Base-by-base conservation (phyloP, 2,113 vertebrate genomes). In the Pelecanus crispus region DNA sequence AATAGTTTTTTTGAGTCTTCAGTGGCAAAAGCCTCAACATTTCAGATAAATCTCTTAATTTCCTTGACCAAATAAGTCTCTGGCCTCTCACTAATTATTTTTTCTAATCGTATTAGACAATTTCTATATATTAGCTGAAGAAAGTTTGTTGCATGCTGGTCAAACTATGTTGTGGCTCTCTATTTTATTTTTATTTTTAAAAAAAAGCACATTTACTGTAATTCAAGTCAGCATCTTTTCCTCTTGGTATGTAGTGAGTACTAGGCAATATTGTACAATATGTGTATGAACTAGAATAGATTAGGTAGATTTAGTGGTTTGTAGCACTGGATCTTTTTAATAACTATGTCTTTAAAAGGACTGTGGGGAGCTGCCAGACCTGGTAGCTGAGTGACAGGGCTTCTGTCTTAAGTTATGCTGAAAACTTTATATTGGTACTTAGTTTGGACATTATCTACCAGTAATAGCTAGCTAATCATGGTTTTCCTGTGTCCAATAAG, bases 221-320 rank as follows among this genome's bases (percentile, higher is more conserved):
- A 79, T 84, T 96, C 93, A 81, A 96, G 80, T 96, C 79, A 32
- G 70, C 95, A 97, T 94, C 92, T 95, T 97, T 97, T 97, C 96
- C 95, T 96, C 96, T 97, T 95, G 96, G 94, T 97, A 97, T 96
- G 92, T 96, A 97, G 92, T 97, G 94, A 95, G 92, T 92, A 74
- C 93, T 97, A 97, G 96, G 94, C 94, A 97, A 96, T 97, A 97
- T 95, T 97, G 97, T 97, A 96, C 84, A 97, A 95, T 97, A 95
- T 61, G 42, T 97, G 95, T 97, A 95, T 97, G 97, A 98, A 86
- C 52, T 98, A 98, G 97, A 96, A 95, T 97, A 97, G 97, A 94
- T 95, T 97, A 98, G 97, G 94, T 97, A 96, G 97, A 96, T 97
- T 97, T 98, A 98, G 94, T 97, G 97, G 97, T 97, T 96, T 86